These are phyloP conservation scores for Trididemnum miniatum DNA, from an alignment of 23 tunicate species.

Conservation along the genomic window DNA sequence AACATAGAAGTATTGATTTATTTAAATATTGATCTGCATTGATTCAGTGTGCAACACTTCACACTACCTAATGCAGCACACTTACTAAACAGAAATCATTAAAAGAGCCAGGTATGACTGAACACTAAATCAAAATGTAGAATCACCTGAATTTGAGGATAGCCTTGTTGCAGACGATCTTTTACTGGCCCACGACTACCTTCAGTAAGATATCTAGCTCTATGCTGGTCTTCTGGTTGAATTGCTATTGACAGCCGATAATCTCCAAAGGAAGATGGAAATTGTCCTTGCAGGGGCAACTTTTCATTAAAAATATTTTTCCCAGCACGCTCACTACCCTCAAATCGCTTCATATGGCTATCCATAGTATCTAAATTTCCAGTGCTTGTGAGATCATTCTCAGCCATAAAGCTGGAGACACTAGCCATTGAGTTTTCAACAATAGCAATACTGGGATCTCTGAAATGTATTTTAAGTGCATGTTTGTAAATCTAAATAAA, in stretches of 20 bases:
- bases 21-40: no score
- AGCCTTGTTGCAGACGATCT: conserved; percentile 78
- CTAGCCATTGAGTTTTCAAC: conserved; percentile 20
- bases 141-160: conserved; percentile 77
- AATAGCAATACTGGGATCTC: neutral
- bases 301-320: neutral
- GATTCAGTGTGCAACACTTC: no score
- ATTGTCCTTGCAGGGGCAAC: conserved; percentile 33
- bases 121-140: neutral
- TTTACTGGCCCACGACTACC: conserved; percentile 98
- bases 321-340: neutral
- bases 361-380: neutral
- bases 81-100: no score
- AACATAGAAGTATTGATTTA: no score
- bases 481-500: no score
- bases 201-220: conserved; percentile 94
- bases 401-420: conserved; percentile 4
- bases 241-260: conserved; percentile 45
- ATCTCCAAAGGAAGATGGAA: conserved; percentile 51
- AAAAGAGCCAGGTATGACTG: neutral
- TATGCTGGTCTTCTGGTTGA: conserved; percentile 92
- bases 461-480: neutral
- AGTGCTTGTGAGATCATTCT: neutral
- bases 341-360: neutral
- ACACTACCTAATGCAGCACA: no score